Evolutionary conservation across 2,113 vertebrate genomes (phyloP).

Genomic region (Alligator mississippiensis): DNA sequence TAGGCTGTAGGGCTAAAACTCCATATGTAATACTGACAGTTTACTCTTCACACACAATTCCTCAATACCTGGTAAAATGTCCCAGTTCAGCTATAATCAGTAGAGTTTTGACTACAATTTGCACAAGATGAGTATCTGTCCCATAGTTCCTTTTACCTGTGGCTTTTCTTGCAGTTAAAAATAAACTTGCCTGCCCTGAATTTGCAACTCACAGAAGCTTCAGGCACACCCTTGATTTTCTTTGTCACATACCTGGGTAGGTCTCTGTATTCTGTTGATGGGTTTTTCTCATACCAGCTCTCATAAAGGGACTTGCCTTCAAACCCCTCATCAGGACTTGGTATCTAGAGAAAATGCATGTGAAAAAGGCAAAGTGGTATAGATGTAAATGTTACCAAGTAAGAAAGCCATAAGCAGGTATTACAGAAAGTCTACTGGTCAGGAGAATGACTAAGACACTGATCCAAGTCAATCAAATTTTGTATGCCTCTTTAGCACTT

Average conservation of each 20-base stretch:
- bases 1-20: background rate
- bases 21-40: background rate
- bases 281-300: constrained; percentile 91
- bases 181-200: background rate
- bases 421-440: background rate
- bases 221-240: background rate
- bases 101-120: background rate
- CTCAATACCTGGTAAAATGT: background rate
- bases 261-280: constrained; percentile 77
- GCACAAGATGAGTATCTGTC: background rate
- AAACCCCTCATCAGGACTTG: constrained; percentile 91
- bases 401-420: background rate
- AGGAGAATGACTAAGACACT: background rate
- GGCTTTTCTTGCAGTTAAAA: constrained; percentile 11
- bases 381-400: background rate
- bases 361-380: background rate
- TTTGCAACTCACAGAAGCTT: background rate
- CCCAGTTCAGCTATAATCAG: background rate
- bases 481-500: background rate
- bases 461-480: background rate
- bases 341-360: constrained; percentile 77
- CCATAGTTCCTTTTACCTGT: background rate
- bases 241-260: constrained; percentile 83
- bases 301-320: constrained; percentile 91
- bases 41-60: background rate